These are phyloP conservation scores for Megaceryle maxima DNA, from an alignment of 2,113 vertebrate species.

Conservation along the genomic window DNA sequence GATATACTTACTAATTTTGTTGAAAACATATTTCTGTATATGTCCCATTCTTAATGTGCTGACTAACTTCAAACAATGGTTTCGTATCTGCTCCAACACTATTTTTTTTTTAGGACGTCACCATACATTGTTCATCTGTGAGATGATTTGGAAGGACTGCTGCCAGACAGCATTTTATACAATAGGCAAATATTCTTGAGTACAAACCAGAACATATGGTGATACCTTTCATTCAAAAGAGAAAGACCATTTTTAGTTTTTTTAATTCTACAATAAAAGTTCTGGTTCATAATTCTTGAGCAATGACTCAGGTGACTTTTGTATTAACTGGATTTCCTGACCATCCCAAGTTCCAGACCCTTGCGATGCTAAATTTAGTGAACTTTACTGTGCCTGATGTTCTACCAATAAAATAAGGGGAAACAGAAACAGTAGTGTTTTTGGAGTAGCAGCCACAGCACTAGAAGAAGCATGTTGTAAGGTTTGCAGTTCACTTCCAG, in stretches of 20 bases:
- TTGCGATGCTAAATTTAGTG: slow-evolving; percentile 79
- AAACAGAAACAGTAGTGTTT: not conserved
- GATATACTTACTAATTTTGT: not conserved
- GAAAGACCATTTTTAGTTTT: not conserved
- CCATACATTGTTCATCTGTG: not conserved
- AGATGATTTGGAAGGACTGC: not conserved
- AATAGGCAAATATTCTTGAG: not conserved
- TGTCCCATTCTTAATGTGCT: not conserved
- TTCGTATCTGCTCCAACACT: not conserved
- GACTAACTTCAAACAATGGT: not conserved
- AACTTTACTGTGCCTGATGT: not conserved
- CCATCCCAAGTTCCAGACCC: not conserved
- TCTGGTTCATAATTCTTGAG: not conserved
- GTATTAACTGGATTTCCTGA: not conserved
- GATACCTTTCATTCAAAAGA: not conserved
- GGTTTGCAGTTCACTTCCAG: not conserved
- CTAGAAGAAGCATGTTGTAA: rapidly evolving
- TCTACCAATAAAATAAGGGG: not conserved
- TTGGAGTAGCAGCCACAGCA: not conserved
- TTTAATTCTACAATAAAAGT: not conserved
- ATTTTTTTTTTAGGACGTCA: not conserved
- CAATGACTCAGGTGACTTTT: not conserved
- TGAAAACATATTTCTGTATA: not conserved
- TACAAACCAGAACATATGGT: not conserved
- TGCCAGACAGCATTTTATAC: not conserved